Base-by-base conservation (phyloP, 2,797 vertebrate species). In the Cichlasoma orientale region DNA sequence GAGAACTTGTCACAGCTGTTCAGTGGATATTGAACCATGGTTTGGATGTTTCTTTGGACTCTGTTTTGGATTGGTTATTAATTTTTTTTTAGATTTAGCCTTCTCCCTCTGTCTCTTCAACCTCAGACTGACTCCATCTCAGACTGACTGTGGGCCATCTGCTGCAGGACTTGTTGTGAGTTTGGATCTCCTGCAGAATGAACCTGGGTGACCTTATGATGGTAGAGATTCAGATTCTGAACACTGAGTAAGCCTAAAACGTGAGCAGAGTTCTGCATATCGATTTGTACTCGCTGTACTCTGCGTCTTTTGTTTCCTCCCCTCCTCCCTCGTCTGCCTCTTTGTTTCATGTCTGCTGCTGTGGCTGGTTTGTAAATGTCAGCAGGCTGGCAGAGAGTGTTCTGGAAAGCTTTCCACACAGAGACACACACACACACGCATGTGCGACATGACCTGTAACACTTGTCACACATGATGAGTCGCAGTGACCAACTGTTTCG, bases 281-380 rank as follows among this genome's bases (percentile, higher is more conserved):
- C 21, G 52, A 79, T 55, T 44, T 3, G 18, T 50, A 5, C 33
- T 38, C 44, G 10, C 52, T 54, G 69, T 21, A 23, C 56, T 72
- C 16, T 12, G 53, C 47, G 59, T 18, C 71, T 71, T 57, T 73
- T 2, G 54, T 73, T 73, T 47, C 33, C 72, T 69, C 61, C 27
- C 33, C 19, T 58, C 47, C 38, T 55, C 77, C 58, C 9, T 31
- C 29, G 1, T 71, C 87, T 63, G 61, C 47, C n/a, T 58, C 72
- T 74, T 10, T 77, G 57, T 72, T 75, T 72, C 72, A 75, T 73
- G 76, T 84, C 79, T 80, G 70, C 74, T 82, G 75, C 29, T 82
- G 84, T 72, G 83, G 63, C 69, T 19, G 69, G 25, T 82, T 59
- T 74, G 29, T 74, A 86, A 86, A 86, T 89, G 89, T 89, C 86